A percentile compares a stretch with the other conserved stretches of the same genome.
phyloP scores from a whole-genome alignment of 2,113 vertebrate species.

The rat (Rattus norvegicus) region DNA sequence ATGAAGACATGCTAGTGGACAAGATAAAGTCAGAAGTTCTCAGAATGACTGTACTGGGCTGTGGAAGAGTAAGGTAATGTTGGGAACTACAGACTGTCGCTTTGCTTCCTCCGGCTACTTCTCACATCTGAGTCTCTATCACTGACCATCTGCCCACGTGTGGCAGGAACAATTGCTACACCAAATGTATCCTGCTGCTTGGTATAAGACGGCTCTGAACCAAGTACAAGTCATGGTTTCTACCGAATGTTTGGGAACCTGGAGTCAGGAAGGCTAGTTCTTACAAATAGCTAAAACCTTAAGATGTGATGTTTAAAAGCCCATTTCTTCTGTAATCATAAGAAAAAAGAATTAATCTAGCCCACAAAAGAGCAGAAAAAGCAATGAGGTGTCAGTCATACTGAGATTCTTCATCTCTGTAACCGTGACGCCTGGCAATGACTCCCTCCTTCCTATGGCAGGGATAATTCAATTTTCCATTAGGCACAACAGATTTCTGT shows the following conservation, averaged over 20 bases:
- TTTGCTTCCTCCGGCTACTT: not conserved
- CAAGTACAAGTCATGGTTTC: not conserved
- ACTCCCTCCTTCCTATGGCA: not conserved
- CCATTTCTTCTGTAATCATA: not conserved
- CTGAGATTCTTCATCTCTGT: not conserved
- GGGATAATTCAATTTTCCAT: not conserved
- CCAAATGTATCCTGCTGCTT: not conserved
- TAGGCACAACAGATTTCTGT: not conserved
- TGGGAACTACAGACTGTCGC: not conserved
- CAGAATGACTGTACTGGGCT: not conserved
- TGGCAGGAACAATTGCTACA: too few species aligned
- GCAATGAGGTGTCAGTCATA: not conserved
- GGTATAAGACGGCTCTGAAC: not conserved
- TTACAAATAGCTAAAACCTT: not conserved
- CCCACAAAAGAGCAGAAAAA: not conserved
- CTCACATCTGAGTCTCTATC: not conserved
- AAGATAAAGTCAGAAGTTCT: not conserved
- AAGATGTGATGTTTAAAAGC: not conserved
- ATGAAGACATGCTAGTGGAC: not conserved
- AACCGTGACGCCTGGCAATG: not conserved
- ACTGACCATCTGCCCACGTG: not conserved
- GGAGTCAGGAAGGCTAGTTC: not conserved
- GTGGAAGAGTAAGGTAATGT: not conserved
- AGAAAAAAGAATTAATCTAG: not conserved
- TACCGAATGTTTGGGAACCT: not conserved